Evolutionary conservation across 2,888 invertebrate genomes (phyloP), one percentile per base, ranked within the genome.

Genomic region (Epiblema foenella): DNA sequence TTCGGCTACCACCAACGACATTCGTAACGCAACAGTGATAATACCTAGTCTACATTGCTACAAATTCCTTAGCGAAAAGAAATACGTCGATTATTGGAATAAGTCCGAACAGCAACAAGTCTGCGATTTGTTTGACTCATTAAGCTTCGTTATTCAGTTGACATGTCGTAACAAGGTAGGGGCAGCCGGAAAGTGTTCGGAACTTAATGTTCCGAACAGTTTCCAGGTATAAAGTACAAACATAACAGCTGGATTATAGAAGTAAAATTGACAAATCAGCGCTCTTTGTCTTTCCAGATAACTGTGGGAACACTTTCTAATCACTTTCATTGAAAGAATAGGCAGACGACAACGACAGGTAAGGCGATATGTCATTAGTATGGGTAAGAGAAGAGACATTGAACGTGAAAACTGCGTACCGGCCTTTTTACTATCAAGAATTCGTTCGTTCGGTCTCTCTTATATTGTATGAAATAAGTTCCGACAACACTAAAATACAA

Each of bases 241-340:
- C n/a, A n/a, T n/a, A n/a, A n/a, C n/a, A n/a, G n/a, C n/a, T n/a
- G n/a, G 24, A 24, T 24, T 4, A 24, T n/a, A 24, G 4, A 42
- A 18, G 65, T 46, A 65, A 70, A 59, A 66, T 65, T 66, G 54
- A 66, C 52, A 60, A 65, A 70, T 70, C 11, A 54, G 8, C 46
- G 15, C 17, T 46, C 49, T 51, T 67, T 62, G 56, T 71, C n/a
- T 66, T 37, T 37, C 60, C 33, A 46, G 54, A 60, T 67, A 66
- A 57, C 51, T 20, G 29, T 71, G 71, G 54, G 71, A 71, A 67
- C 49, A 62, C 66, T 71, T 67, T 71, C 71, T 62, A 71, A 71
- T 60, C 54, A 65, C 65, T 71, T 67, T 67, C 66, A 17, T 62
- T 15, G 62, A 57, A 71, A 67, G 66, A 71, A 71, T 57, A 51